phyloP scores from a whole-genome alignment of 92 coral and sea anemone species.

The Zoanthus solanderi region DNA sequence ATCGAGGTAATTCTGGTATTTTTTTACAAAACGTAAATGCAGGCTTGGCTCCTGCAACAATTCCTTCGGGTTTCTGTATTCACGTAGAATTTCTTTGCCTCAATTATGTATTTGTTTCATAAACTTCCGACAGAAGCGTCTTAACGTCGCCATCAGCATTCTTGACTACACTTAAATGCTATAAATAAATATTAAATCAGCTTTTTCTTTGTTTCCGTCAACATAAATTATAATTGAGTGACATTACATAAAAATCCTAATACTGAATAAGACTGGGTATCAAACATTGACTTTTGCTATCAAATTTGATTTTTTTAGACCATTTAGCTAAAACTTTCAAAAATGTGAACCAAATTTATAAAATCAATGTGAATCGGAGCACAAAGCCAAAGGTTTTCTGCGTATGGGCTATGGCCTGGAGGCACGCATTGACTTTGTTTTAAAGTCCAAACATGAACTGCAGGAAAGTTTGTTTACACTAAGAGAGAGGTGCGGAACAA shows the following conservation, averaged over 20 bases:
- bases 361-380: neutral
- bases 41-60: neutral
- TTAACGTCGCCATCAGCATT: conserved; percentile 22
- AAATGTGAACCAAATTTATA: too few relatives aligned
- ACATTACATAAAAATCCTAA: neutral
- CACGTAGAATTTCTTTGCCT: conserved; percentile 16
- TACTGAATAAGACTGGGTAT: neutral
- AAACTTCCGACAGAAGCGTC: conserved; percentile 34
- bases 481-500: conserved; percentile 9
- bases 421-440: neutral
- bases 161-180: neutral
- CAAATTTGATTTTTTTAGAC: neutral
- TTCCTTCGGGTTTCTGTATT: neutral
- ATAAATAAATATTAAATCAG: neutral
- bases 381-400: neutral
- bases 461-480: conserved; percentile 30
- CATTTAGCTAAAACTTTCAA: neutral
- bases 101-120: conserved; percentile 21
- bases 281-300: neutral
- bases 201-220: conserved; percentile 20
- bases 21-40: neutral
- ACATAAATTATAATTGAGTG: conserved; percentile 26
- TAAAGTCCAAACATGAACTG: neutral
- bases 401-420: neutral
- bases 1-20: too few relatives aligned